Evolutionary conservation across 1,140 invertebrate species (phyloP).

Genomic region (Drosophila tropicalis): DNA sequence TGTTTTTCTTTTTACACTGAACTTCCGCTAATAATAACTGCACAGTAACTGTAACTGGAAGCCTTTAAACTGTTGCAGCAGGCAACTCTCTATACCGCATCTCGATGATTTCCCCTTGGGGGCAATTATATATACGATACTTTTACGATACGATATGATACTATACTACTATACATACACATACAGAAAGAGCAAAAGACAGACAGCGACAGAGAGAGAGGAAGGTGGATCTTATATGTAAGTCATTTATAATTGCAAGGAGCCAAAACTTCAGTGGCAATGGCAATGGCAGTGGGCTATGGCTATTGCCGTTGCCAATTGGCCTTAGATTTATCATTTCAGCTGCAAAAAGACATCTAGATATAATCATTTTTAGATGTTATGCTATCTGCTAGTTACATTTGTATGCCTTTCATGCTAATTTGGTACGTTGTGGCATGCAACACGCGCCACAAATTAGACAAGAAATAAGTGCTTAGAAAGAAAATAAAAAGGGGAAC

Average conservation of each 20-base stretch:
- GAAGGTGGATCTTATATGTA: background rate
- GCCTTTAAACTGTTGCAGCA: slow-evolving; percentile 11
- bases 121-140: slow-evolving; percentile 43
- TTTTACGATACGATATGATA: background rate
- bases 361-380: slow-evolving; percentile 53
- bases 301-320: slow-evolving; percentile 31
- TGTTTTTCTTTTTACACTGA: background rate
- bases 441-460: slow-evolving; percentile 69
- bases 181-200: background rate
- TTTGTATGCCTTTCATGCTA: slow-evolving; percentile 58
- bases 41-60: slow-evolving; percentile 18
- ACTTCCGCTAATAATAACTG: slow-evolving; percentile 8
- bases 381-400: slow-evolving; percentile 36
- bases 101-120: slow-evolving; percentile 47
- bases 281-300: slow-evolving; percentile 22
- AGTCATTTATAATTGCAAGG: slow-evolving; percentile 53
- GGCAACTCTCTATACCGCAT: slow-evolving; percentile 20
- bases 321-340: slow-evolving; percentile 59
- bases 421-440: slow-evolving; percentile 57
- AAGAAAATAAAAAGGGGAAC: slow-evolving; percentile 2
- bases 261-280: slow-evolving; percentile 41
- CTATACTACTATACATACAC: too few species aligned
- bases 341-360: slow-evolving; percentile 48
- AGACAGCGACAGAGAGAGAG: too few species aligned
- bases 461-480: slow-evolving; percentile 39